A percentile compares a stretch with the other conserved stretches of the same genome.
phyloP scores from a whole-genome alignment of 2,888 invertebrate genomes.

The Pollenia amentaria region DNA sequence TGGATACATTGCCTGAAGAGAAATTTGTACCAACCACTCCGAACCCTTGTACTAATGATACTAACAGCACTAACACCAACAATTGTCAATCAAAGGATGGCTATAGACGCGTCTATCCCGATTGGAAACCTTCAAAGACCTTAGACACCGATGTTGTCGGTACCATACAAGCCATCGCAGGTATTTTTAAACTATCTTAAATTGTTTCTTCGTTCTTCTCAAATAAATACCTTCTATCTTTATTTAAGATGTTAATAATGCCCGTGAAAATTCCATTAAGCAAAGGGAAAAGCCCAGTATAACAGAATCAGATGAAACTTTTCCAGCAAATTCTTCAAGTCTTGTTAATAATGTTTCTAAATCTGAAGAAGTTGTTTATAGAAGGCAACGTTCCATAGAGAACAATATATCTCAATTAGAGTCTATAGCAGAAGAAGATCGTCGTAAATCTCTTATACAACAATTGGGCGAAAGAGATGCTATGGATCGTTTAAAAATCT shows the following conservation, averaged over 20 bases:
- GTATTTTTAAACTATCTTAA: conserved; percentile 83
- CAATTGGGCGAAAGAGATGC: conserved; percentile 85
- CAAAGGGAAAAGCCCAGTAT: conserved; percentile 87
- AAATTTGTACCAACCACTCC: conserved; percentile 83
- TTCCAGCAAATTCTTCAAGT: conserved; percentile 32
- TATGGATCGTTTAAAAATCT: conserved; percentile 87
- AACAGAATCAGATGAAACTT: conserved; percentile 22
- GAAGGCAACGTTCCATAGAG: conserved; percentile 86
- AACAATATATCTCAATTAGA: conserved; percentile 84
- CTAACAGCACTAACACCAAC: conserved; percentile 71
- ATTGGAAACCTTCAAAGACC: conserved; percentile 92
- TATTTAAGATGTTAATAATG: conserved; percentile 79
- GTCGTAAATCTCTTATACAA: conserved; percentile 86
- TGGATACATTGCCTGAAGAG: conserved; percentile 91
- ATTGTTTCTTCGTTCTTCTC: background rate
- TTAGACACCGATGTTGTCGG: conserved; percentile 93
- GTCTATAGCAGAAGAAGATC: conserved; percentile 88
- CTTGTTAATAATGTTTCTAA: conserved; percentile 69
- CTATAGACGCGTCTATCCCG: conserved; percentile 89
- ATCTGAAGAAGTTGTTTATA: conserved; percentile 86
- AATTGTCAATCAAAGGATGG: conserved; percentile 81
- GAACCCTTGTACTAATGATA: conserved; percentile 83
- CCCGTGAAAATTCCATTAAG: conserved; percentile 87
- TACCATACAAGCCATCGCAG: conserved; percentile 94
- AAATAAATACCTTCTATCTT: conserved; percentile 56